A percentile compares a stretch with the other conserved stretches of the same genome.
phyloP scores from a whole-genome alignment of 2,113 vertebrate genomes.

The Gallinago media region DNA sequence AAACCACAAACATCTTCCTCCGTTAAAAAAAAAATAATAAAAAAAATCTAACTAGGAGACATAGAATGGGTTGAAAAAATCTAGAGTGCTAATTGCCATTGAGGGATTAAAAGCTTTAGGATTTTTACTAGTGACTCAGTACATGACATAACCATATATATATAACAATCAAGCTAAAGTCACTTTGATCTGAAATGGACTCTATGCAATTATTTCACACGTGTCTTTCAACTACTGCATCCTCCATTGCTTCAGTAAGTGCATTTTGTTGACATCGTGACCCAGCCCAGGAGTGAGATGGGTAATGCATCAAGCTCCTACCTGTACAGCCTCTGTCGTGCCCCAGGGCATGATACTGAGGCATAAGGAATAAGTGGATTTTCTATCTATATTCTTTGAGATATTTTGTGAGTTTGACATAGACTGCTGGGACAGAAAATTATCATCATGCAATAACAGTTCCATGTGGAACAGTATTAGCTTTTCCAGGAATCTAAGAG shows the following conservation, averaged over 20 bases:
- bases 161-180: neutral
- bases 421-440: neutral
- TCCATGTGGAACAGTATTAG: neutral
- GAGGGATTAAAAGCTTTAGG: neutral
- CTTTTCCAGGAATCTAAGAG: neutral
- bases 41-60: too few relatives aligned
- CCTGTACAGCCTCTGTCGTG: accelerated
- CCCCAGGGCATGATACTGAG: neutral
- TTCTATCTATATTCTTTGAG: neutral
- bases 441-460: neutral
- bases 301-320: neutral
- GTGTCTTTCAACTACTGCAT: neutral
- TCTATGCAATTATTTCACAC: neutral
- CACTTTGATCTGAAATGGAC: neutral
- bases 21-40: neutral
- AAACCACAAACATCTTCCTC: neutral
- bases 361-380: neutral
- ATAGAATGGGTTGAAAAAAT: neutral
- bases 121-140: neutral
- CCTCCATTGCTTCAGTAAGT: neutral
- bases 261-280: neutral
- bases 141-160: neutral
- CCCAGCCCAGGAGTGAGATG: accelerated
- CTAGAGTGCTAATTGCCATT: neutral
- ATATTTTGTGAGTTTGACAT: neutral